phyloP scores from a whole-genome alignment of 2,888 invertebrate species.

The Brassicogethes aeneus region DNA sequence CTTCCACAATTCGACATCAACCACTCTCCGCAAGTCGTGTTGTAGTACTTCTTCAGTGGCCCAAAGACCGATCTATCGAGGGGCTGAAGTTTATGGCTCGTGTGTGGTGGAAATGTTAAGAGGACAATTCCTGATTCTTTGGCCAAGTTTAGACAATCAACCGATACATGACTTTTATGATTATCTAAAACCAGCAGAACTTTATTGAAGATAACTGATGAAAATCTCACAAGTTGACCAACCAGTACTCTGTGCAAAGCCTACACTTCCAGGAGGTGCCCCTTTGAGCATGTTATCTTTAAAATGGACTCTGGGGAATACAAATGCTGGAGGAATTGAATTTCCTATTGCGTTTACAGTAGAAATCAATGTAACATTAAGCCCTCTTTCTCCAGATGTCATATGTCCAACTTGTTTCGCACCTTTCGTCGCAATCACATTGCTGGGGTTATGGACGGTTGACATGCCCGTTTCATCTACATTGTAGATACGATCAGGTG shows the following conservation, averaged over 20 bases:
- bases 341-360: slow-evolving; percentile 20
- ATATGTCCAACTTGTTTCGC: slow-evolving; percentile 23
- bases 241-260: slow-evolving; percentile 16
- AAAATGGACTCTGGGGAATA: slow-evolving; percentile 24
- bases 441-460: slow-evolving; percentile 21
- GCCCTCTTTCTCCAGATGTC: slow-evolving; percentile 6
- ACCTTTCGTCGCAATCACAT: slow-evolving; percentile 23
- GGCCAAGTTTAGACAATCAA: slow-evolving; percentile 3
- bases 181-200: slow-evolving; percentile 26
- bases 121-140: slow-evolving; percentile 18
- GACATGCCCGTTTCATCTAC: no score
- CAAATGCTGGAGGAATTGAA: slow-evolving; percentile 18
- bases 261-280: slow-evolving; percentile 16
- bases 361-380: slow-evolving; percentile 17
- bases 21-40: slow-evolving; percentile 14
- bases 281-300: slow-evolving; percentile 21
- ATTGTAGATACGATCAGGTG: no score
- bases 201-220: slow-evolving; percentile 5
- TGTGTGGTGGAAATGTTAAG: slow-evolving; percentile 19
- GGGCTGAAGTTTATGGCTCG: slow-evolving; percentile 20
- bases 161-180: slow-evolving; percentile 18
- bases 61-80: slow-evolving; percentile 19
- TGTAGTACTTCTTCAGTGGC: slow-evolving; percentile 18
- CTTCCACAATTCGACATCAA: slow-evolving; percentile 13
- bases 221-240: slow-evolving; percentile 19